Base-by-base conservation (phyloP, 2,113 vertebrate species). In the Antigone vipio region DNA sequence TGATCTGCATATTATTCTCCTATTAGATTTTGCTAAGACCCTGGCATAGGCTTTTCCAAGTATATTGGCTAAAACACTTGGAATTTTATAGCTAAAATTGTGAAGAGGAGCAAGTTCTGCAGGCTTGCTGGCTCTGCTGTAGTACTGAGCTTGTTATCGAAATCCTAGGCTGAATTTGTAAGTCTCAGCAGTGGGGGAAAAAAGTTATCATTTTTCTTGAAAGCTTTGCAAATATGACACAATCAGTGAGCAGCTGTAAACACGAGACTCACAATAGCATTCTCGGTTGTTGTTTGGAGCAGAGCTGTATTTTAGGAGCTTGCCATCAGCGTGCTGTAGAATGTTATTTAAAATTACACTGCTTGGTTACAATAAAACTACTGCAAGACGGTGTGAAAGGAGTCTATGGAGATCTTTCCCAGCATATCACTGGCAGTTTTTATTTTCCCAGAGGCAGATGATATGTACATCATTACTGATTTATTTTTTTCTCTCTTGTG, bases 381-480 rank as follows among this genome's bases (percentile, higher is more conserved):
- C 90, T 95, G 84, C 89, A 86, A 91, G 59, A 7, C 32, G 71
- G 71, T 64, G 78, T 85, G 78, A 94, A 97, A 95, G 83, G 82
- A 81, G 75, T 66, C 94, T 92, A 63, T 87, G 73, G 86, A 95
- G 92, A 95, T 94, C 77, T 97, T 96, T 97, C 94, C 95, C 93
- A 97, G 94, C 84, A 2, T 95, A 96, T 97, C 92, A 88, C 83
- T 96, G 94, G 93, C 91, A 94, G 93, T 56, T 95, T 93, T 86
- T 97, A 89, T 92, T 97, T 97, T 97, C 96, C 96, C 94, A 95
- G 92, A 85, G 93, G 96, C 96, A 96, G 95, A 96, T 95, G 95
- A 96, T 96, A 96, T 88, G 96, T 98, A 92, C 80, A 97, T 97
- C 96, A 64, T 88, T 45, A 85, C 96, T 92, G 96, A 45, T 34